Percentiles rank a stretch among this genome's conserved stretches.
Conservation (phyloP, 2,113 vertebrate genomes). For the Platanista minor region DNA sequence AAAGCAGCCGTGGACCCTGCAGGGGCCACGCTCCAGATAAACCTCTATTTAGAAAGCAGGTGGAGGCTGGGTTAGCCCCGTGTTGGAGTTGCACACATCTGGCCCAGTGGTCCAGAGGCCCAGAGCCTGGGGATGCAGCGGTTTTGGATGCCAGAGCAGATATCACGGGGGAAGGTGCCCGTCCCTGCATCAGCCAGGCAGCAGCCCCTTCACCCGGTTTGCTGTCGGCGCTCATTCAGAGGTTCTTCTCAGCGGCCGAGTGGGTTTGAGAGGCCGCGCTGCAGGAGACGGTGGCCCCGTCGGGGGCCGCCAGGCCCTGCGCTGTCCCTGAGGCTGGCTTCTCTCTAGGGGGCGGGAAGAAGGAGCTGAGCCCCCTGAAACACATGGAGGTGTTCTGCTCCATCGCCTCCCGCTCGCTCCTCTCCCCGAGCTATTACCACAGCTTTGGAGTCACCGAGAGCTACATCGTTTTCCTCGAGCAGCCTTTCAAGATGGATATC, state of each 20-base stretch:
- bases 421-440: conserved; percentile 94
- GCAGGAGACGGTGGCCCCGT: rapidly evolving
- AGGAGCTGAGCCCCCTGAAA: conserved; percentile 76
- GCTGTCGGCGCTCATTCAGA: rapidly evolving
- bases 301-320: rapidly evolving
- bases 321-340: not conserved
- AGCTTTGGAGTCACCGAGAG: conserved; percentile 94
- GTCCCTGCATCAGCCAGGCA: not conserved
- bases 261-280: not conserved
- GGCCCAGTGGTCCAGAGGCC: not conserved
- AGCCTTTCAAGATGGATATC: conserved; percentile 91
- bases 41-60: not conserved
- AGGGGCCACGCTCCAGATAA: not conserved
- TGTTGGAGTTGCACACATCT: rapidly evolving
- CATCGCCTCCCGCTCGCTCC: conserved; percentile 85
- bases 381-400: conserved; percentile 86
- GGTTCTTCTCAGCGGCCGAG: not conserved
- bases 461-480: conserved; percentile 93
- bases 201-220: rapidly evolving
- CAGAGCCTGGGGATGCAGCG: too few relatives aligned
- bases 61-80: rapidly evolving
- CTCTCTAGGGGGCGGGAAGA: conserved; percentile 55
- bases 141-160: not conserved
- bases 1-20: rapidly evolving
- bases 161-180: rapidly evolving